Evolutionary conservation across 1,140 invertebrate species (phyloP).

Genomic region (Acromyrmex charruanus): DNA sequence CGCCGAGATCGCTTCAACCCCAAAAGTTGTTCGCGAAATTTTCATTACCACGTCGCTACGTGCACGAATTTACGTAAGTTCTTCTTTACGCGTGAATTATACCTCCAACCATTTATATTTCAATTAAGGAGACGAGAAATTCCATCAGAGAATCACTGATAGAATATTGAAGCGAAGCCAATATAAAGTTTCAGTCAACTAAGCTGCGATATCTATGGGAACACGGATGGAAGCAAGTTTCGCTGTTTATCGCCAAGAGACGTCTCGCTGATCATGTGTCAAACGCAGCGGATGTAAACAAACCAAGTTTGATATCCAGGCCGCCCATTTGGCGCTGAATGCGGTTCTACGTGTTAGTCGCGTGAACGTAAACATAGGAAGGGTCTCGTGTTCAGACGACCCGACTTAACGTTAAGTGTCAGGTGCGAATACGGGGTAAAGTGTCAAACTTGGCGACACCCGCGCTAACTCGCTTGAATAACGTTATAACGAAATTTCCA

Average conservation of each 20-base stretch:
- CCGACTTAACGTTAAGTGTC: constrained; percentile 61
- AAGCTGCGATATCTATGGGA: constrained; percentile 39
- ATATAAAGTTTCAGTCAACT: constrained; percentile 21
- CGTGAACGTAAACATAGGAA: constrained; percentile 44
- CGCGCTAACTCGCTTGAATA: constrained; percentile 54
- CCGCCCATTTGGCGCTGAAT: constrained; percentile 51
- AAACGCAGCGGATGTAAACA: constrained; percentile 61
- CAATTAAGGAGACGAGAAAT: constrained; percentile 21
- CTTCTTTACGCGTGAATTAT: background rate
- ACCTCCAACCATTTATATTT: background rate
- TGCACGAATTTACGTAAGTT: background rate
- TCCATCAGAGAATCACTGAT: constrained; percentile 1
- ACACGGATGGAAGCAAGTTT: constrained; percentile 28
- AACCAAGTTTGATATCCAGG: constrained; percentile 63
- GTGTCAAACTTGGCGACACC: constrained; percentile 59
- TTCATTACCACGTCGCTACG: background rate
- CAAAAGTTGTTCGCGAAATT: constrained; percentile 11
- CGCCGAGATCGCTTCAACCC: constrained; percentile 4
- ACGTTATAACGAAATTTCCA: constrained; percentile 60
- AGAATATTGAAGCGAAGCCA: constrained; percentile 10
- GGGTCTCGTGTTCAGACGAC: constrained; percentile 48
- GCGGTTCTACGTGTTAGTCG: constrained; percentile 41
- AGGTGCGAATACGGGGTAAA: constrained; percentile 51
- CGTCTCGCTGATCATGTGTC: constrained; percentile 50
- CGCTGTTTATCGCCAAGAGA: constrained; percentile 51